phyloP scores from a whole-genome alignment of 2,113 vertebrate genomes.

The Pantherophis guttatus region DNA sequence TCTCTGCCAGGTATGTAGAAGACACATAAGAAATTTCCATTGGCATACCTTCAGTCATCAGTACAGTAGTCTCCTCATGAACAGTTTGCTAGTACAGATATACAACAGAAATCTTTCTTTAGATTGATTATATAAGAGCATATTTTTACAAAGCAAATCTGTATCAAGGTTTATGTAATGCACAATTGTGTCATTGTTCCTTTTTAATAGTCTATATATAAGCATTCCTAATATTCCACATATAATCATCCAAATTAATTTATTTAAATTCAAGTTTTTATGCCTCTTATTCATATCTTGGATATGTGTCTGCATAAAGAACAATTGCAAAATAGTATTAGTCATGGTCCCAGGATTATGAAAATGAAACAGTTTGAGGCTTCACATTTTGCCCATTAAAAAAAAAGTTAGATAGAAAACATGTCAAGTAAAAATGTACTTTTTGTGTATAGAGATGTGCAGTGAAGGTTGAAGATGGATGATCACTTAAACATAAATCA shows the following conservation, averaged over 20 bases:
- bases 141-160: not conserved
- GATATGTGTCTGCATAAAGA: not conserved
- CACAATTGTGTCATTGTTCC: not conserved
- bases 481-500: not conserved
- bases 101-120: conserved; percentile 69
- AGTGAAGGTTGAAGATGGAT: not conserved
- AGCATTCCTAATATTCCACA: not conserved
- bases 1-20: conserved; percentile 83
- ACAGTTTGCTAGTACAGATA: conserved; percentile 79
- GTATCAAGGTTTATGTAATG: not conserved
- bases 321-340: not conserved
- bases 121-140: conserved; percentile 51
- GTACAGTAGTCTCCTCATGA: conserved; percentile 68
- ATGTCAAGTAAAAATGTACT: not conserved
- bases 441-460: not conserved
- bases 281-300: not conserved
- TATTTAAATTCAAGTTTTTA: conserved; percentile 1
- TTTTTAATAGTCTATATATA: not conserved
- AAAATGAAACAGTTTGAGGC: not conserved
- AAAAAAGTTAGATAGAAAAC: not conserved
- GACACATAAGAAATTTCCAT: conserved; percentile 80
- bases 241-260: not conserved
- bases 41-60: conserved; percentile 71
- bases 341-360: not conserved
- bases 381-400: not conserved